Conservation (phyloP, 2,113 vertebrate genomes). For the Scomber colias region DNA sequence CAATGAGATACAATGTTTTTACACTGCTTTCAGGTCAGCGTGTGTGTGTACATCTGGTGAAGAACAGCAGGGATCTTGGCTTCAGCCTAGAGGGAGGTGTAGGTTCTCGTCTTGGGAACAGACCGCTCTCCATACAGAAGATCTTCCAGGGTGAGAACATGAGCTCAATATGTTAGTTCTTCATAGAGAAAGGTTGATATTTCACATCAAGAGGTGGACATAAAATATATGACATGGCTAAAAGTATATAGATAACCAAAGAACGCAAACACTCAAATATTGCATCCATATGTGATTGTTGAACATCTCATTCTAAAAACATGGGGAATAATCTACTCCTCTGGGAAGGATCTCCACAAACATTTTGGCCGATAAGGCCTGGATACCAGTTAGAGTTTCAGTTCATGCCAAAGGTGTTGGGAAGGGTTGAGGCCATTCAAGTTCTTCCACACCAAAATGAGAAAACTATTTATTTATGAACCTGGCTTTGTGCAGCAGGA, state of each 20-base stretch:
- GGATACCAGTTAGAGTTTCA: no score
- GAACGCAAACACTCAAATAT: no score
- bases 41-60: slow-evolving; percentile 77
- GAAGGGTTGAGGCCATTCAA: background rate
- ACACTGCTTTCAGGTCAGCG: slow-evolving; percentile 58
- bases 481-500: no score
- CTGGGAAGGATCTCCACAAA: no score
- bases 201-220: background rate
- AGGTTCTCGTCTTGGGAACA: slow-evolving; percentile 79
- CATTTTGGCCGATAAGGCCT: no score
- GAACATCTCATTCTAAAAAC: no score
- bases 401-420: no score
- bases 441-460: background rate
- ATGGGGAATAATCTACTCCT: no score
- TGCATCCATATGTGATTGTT: no score
- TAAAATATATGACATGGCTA: background rate
- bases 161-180: background rate
- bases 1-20: slow-evolving; percentile 3
- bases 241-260: no score
- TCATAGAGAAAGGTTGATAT: background rate
- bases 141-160: slow-evolving; percentile 84
- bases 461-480: no score
- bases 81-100: slow-evolving; percentile 86
- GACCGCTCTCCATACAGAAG: slow-evolving; percentile 83
- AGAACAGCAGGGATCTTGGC: slow-evolving; percentile 82